A percentile compares a stretch with the other conserved stretches of the same genome.
Conservation (phyloP, 2,888 invertebrate genomes). For the Dusona sp. region DNA sequence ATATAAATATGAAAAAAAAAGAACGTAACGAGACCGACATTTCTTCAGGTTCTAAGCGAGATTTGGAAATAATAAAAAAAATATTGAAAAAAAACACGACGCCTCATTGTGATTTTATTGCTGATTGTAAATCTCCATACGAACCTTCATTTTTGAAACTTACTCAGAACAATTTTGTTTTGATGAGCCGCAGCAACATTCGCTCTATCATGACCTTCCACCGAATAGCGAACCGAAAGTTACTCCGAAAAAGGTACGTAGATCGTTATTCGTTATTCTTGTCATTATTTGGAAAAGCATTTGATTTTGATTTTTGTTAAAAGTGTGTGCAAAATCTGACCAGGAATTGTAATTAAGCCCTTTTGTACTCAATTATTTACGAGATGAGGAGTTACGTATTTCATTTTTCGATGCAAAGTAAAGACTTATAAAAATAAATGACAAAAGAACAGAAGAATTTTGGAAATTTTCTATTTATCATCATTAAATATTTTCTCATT, state of each 20-base stretch:
- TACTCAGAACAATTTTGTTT: background rate
- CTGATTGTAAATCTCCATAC: background rate
- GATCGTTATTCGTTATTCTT: background rate
- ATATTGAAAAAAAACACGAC: conserved; percentile 62
- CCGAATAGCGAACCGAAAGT: background rate
- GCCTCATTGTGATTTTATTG: background rate
- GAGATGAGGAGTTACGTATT: too few relatives aligned
- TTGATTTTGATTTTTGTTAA: too few relatives aligned
- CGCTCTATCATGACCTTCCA: too few relatives aligned
- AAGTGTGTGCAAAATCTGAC: too few relatives aligned
- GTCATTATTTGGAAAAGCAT: too few relatives aligned
- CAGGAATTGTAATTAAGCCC: too few relatives aligned
- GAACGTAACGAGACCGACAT: conserved; percentile 65
- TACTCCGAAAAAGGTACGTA: background rate
- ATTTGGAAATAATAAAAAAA: conserved; percentile 74
- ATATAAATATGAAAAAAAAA: conserved; percentile 36
- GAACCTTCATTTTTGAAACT: background rate
- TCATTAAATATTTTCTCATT: too few relatives aligned
- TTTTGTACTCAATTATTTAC: too few relatives aligned
- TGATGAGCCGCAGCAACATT: background rate
- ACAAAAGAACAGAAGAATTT: too few relatives aligned
- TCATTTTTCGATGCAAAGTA: too few relatives aligned
- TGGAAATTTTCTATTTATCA: too few relatives aligned
- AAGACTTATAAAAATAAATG: too few relatives aligned
- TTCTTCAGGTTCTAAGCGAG: conserved; percentile 83